Evolutionary conservation across 37 sponge, comb jelly and placozoan genomes (phyloP).

Genomic region (Spongilla lacustris): DNA sequence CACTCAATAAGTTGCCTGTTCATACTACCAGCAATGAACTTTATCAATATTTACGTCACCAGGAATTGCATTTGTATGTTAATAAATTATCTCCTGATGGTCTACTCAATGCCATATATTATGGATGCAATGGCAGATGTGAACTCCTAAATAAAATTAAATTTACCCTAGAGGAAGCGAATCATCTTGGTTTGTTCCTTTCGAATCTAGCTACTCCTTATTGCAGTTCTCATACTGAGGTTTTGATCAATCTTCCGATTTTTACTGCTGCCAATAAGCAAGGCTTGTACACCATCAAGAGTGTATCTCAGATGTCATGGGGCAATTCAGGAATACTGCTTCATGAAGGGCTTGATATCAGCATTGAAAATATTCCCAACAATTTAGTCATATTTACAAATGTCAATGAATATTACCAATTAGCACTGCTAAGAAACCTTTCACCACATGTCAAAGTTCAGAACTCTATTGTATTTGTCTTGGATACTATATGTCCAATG

Average conservation of each 20-base stretch:
- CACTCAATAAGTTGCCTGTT: slow-evolving; percentile 4
- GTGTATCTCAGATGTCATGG: not conserved
- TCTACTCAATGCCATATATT: slow-evolving; percentile 11
- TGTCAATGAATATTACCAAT: not conserved
- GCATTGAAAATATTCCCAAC: slow-evolving; percentile 1
- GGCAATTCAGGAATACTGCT: not conserved
- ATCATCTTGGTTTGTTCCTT: not conserved
- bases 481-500: slow-evolving; percentile 9
- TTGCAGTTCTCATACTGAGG: not conserved
- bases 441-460: not conserved
- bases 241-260: slow-evolving; percentile 1
- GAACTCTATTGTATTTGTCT: slow-evolving; percentile 1
- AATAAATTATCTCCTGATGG: slow-evolving; percentile 8
- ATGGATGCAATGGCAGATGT: not conserved
- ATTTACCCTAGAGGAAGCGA: slow-evolving; percentile 12
- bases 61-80: not conserved
- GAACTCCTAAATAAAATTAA: not conserved
- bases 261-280: not conserved
- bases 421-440: slow-evolving; percentile 6
- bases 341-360: not conserved
- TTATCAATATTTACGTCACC: not conserved
- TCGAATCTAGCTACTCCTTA: not conserved
- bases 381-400: slow-evolving; percentile 15
- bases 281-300: not conserved
- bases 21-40: not conserved